phyloP scores from a whole-genome alignment of 2,888 invertebrate genomes.

The Drosophila basisetae region DNA sequence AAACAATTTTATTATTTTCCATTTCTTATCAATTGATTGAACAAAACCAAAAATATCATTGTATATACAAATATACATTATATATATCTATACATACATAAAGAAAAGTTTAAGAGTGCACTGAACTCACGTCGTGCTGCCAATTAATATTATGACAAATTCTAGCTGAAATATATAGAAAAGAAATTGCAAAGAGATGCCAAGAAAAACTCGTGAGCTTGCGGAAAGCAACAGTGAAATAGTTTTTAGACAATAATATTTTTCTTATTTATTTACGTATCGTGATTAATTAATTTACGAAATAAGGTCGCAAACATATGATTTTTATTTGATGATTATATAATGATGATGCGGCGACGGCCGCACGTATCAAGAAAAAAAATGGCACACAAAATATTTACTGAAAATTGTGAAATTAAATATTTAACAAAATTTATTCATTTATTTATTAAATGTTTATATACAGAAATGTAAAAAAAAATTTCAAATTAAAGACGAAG shows the following conservation, averaged over 20 bases:
- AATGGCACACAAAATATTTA: neutral
- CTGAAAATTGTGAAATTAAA: constrained; percentile 30
- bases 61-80: neutral
- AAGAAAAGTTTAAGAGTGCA: constrained; percentile 34
- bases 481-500: constrained; percentile 21
- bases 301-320: constrained; percentile 18
- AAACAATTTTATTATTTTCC: neutral
- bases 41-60: constrained; percentile 11
- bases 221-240: constrained; percentile 30
- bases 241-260: constrained; percentile 4
- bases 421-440: no score
- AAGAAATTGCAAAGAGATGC: constrained; percentile 22
- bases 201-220: constrained; percentile 51
- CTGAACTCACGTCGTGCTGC: constrained; percentile 51
- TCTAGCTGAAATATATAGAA: constrained; percentile 1
- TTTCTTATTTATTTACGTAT: neutral
- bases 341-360: constrained; percentile 15
- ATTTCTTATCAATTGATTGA: constrained; percentile 22
- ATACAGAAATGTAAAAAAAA: constrained; percentile 11
- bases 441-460: neutral
- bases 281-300: constrained; percentile 17
- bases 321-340: constrained; percentile 19
- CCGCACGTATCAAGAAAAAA: constrained; percentile 38
- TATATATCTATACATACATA: neutral
- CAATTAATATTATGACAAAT: constrained; percentile 26